Base-by-base conservation (phyloP, 92 coral and sea anemone species). In the Umimayanthus kanabou region DNA sequence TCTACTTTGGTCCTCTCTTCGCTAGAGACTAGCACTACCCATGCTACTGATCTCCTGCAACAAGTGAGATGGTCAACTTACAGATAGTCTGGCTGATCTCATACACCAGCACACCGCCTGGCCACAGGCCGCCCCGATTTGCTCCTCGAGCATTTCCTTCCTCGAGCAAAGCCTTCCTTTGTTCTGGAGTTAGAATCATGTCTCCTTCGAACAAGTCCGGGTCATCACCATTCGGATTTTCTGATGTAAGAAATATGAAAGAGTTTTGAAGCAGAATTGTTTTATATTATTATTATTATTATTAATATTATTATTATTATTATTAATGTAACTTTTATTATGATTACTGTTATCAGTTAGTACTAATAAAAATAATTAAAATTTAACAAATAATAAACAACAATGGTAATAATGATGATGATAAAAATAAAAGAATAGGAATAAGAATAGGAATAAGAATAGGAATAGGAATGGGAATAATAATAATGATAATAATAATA, bases 61-160 rank as follows among this genome's bases (percentile, higher is more conserved):
- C 11, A 8, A 26, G 4, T 4, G 20, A 72, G 76, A 9, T 18
- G 9, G 20, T 61, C n/a, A 20, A 72, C 76, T 72, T 72, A 72
- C 76, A 72, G 76, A 72, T 72, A 15, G 76, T 26, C 13, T 42
- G 76, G 15, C 39, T 26, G 40, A 72, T 25, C 42, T 72, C 76
- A 16, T 72, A 29, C n/a, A 72, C 40, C 22, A 72, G 76, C 40
- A 72, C 76, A 26, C 76, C 76, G 5, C 76, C 76, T 9, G 76
- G 76, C 76, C 76, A 72, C 37, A 72, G 76, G 76, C 76, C 39
- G 37, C 76, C 76, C 76, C 76, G 40, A 72, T 72, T 72, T 28
- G 76, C 76, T 72, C 76, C 76, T 72, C 76, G 76, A 28, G 10
- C 76, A 8, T 29, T 42, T 1, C 42, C 39, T 15, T 42, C 76